Evolutionary conservation across 2,113 vertebrate genomes (phyloP), one percentile per base, ranked within the genome.

Genomic region (Agapornis roseicollis): DNA sequence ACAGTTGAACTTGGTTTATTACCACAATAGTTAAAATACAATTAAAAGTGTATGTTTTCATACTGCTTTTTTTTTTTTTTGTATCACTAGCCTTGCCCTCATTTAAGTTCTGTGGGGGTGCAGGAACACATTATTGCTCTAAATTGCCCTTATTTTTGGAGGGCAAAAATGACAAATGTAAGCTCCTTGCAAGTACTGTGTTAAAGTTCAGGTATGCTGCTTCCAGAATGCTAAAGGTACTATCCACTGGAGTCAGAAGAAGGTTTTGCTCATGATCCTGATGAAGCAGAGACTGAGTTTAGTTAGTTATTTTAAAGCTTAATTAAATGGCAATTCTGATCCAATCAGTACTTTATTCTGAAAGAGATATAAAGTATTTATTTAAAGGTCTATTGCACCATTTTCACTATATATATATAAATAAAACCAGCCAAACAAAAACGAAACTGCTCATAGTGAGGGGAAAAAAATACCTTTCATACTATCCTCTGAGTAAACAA

Each of bases 1-100:
- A 25, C 13, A 49, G 63, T 9, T 92, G 56, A 85, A 20, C 71
- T 97, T 78, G 41, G 78, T 96, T 97, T 97, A 94, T 94, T 86
- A 42, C 46, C 10, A 4, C 37, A 42, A 44, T 86, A 77, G 82
- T 97, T 97, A 96, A 94, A 96, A 85, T 85, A 74, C 41, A 85
- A 78, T 96, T 90, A 74, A 73, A 96, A 90, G 73, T 68, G 27
- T 70, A 13, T 11, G 8, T 27, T 35, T 24, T 8, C 3, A 3
- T 0, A 2, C 8, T 9, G 4, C 24, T 52, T 46, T 46, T 44
- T 66, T 44, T 77, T 33, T 80, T 92, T 44, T 44, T 44, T 17
- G 56, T 93, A 56, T 56, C 83, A 64, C 83, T 94, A 55, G 33
- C 56, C 61, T 93, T 87, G 80, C 44, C 15, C n/a, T 96, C 53